These are phyloP conservation scores for Cyprinodon variegatus DNA, from an alignment of 2,113 vertebrate species.

Conservation along the genomic window DNA sequence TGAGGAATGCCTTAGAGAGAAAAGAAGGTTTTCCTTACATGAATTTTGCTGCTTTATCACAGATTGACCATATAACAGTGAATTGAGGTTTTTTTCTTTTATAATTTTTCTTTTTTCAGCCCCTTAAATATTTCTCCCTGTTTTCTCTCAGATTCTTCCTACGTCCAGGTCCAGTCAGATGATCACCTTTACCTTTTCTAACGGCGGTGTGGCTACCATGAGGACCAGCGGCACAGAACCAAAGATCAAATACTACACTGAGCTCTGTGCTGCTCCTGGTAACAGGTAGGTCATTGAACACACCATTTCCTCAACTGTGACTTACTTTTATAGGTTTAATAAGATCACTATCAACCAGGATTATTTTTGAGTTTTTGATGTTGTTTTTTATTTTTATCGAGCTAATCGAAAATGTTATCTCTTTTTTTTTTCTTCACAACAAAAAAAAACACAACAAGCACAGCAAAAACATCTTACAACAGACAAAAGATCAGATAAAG, in stretches of 20 bases:
- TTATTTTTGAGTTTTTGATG: not conserved
- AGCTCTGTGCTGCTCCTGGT: slow-evolving; percentile 93
- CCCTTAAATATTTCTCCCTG: not conserved
- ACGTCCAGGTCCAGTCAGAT: slow-evolving; percentile 95
- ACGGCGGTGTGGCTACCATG: slow-evolving; percentile 94
- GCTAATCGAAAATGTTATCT: no score
- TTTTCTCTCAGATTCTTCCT: slow-evolving; percentile 87
- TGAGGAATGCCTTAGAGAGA: no score
- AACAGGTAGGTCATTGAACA: slow-evolving; percentile 81
- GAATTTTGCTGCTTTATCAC: not conserved
- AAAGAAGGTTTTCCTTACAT: not conserved
- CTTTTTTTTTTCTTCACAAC: no score
- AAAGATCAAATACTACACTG: slow-evolving; percentile 98
- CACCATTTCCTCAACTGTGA: not conserved
- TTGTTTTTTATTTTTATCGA: no score
- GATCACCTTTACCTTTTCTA: slow-evolving; percentile 96
- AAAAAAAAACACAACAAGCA: no score
- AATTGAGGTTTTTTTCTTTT: not conserved
- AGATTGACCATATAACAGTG: not conserved
- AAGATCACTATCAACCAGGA: not conserved
- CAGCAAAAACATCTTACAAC: no score
- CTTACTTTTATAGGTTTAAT: not conserved
- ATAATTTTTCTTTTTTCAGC: not conserved
- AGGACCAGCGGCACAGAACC: slow-evolving; percentile 97
- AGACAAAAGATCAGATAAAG: no score